Evolutionary conservation across 2,797 vertebrate species (phyloP), one percentile per base, ranked within the genome.

Genomic region (Melanotaenia maccullochi): DNA sequence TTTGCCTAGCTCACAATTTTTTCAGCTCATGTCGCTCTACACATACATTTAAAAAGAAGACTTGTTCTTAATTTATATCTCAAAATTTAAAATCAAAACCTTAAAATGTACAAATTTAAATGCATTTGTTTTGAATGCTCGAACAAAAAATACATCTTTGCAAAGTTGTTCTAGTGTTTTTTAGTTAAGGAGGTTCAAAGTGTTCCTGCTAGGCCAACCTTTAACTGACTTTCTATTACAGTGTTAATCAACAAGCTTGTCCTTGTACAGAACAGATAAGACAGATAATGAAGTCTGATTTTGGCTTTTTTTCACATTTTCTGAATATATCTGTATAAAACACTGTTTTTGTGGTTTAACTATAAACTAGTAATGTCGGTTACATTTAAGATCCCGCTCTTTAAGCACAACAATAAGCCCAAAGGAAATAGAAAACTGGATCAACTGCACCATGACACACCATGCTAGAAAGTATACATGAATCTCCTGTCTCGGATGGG

Each of bases 181-280:
- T 54, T 28, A 22, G 22, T 13, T 28, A 12, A 16, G 11, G 22
- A 28, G 51, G 51, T 28, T 54, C 24, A 24, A 12, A 54, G 12
- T 54, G 51, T 24, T 54, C 24, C 4, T 28, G 5, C 12, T 52
- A 9, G 51, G 7, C 24, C 24, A 12, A 5, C 22, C 51, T 11
- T 24, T 5, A 42, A 40, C n/a, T 24, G 6, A 66, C 30, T 64
- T 61, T 69, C 75, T 65, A 3, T 78, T 77, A 69, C n/a, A 13
- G 12, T 28, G 57, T 55, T 55, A 18, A 62, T 65, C 68, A 47
- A 67, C 32, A 44, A 30, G 25, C 62, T 52, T 38, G 33, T 32
- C 47, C 33, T 58, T 36, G 60, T 56, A 13, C n/a, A 28, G 36
- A 71, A 52, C 7, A 68, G 20, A 4, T 36, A 6, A 68, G 32